A percentile compares a stretch with the other conserved stretches of the same genome.
Evolutionary conservation across 2,888 invertebrate species (phyloP).

Genomic region (Thera britannica): DNA sequence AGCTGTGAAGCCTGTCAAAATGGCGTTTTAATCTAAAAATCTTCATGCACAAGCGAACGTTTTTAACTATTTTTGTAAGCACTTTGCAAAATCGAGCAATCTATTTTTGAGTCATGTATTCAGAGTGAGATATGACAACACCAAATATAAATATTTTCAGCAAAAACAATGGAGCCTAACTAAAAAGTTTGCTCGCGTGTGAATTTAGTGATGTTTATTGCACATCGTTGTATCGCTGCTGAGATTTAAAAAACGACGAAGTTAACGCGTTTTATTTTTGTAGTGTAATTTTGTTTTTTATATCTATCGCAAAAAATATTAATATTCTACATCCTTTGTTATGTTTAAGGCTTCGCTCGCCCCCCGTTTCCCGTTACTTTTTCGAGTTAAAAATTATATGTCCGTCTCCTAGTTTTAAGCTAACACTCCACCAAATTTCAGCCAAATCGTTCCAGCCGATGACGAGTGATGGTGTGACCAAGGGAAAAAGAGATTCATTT

Average conservation of each 20-base stretch:
- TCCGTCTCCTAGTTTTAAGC: no score
- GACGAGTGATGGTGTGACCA: no score
- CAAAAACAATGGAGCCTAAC: slow-evolving; percentile 14
- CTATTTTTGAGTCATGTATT: slow-evolving; percentile 36
- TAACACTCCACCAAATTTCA: no score
- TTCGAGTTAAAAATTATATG: no score
- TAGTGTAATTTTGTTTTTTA: not conserved
- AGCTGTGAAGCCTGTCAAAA: not conserved
- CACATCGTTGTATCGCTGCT: not conserved
- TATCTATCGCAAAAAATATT: not conserved
- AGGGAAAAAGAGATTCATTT: no score
- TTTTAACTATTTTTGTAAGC: slow-evolving; percentile 12
- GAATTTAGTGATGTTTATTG: slow-evolving; percentile 8
- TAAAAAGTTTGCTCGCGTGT: slow-evolving; percentile 10
- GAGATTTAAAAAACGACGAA: not conserved
- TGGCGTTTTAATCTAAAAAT: not conserved
- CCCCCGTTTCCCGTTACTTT: no score
- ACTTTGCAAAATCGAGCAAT: slow-evolving; percentile 16
- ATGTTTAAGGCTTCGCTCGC: no score
- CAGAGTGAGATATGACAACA: slow-evolving; percentile 39
- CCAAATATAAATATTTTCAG: slow-evolving; percentile 40
- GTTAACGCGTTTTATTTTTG: not conserved
- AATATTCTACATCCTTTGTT: not conserved
- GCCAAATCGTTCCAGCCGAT: no score
- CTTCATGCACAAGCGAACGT: slow-evolving; percentile 4